Evolutionary conservation across 2,888 invertebrate species (phyloP).

Genomic region (Drosophila nigricruria): DNA sequence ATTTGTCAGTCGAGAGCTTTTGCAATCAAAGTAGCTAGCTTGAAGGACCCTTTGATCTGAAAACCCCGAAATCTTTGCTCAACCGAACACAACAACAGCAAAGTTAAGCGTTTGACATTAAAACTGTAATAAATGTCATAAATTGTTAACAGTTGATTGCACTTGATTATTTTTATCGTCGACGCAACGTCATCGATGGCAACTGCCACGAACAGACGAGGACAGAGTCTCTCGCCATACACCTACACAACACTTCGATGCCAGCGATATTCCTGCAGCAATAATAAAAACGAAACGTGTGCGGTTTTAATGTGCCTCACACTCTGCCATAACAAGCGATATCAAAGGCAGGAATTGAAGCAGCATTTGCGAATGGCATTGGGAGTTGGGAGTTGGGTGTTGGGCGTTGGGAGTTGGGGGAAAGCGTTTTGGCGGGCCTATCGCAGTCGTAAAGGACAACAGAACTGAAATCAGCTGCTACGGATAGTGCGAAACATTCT

Average conservation of each 20-base stretch:
- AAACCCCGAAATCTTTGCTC: neutral
- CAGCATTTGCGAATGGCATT: neutral
- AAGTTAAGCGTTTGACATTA: constrained; percentile 38
- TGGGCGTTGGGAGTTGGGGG: too few species aligned
- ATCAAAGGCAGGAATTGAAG: constrained; percentile 18
- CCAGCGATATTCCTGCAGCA: constrained; percentile 47
- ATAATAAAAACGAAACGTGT: constrained; percentile 63
- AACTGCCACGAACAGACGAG: neutral
- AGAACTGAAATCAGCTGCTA: constrained; percentile 21
- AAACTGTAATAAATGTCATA: constrained; percentile 75
- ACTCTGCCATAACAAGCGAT: constrained; percentile 8
- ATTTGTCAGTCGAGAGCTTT: neutral
- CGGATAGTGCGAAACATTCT: constrained; percentile 49
- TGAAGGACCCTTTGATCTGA: neutral
- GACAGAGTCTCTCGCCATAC: neutral
- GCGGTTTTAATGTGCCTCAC: constrained; percentile 65
- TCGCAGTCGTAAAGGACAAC: constrained; percentile 49
- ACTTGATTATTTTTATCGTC: constrained; percentile 58
- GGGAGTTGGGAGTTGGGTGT: neutral
- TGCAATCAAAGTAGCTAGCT: constrained; percentile 5
- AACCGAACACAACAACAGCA: neutral
- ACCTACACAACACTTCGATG: constrained; percentile 39
- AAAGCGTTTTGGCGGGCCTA: constrained; percentile 22
- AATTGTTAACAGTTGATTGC: constrained; percentile 78
- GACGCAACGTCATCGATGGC: constrained; percentile 32